phyloP scores from a whole-genome alignment of 2,113 vertebrate genomes.

The Bos indicus region DNA sequence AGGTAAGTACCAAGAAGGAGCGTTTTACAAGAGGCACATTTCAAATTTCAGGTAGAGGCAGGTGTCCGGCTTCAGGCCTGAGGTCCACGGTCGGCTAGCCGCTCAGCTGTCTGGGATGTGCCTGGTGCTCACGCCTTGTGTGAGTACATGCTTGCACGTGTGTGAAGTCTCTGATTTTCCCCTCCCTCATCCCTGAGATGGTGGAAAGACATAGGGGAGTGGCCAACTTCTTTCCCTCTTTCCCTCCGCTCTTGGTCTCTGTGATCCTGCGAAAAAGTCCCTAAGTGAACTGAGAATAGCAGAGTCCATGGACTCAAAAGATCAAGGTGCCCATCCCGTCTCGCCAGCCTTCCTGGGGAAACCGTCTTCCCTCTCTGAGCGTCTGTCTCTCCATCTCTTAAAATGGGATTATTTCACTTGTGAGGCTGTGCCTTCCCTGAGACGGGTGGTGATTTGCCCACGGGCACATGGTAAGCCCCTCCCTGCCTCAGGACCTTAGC shows the following conservation, averaged over 20 bases:
- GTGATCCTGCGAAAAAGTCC: not conserved
- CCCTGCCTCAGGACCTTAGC: not conserved
- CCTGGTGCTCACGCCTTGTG: not conserved
- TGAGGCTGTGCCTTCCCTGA: not conserved
- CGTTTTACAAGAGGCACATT: not conserved
- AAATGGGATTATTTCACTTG: not conserved
- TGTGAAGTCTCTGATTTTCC: not conserved
- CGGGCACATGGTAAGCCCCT: not conserved
- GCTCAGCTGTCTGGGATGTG: not conserved
- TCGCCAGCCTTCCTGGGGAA: not conserved
- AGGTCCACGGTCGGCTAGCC: not conserved
- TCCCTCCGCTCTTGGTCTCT: not conserved
- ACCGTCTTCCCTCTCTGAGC: not conserved
- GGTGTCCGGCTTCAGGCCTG: not conserved
- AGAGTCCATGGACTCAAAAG: not conserved
- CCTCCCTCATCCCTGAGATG: not conserved
- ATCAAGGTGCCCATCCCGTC: not conserved
- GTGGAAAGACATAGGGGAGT: not conserved
- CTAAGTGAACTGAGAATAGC: not conserved
- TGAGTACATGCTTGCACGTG: not conserved
- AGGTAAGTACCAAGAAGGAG: not conserved
- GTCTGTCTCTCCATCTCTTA: not conserved
- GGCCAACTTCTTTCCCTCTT: not conserved
- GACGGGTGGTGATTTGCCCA: not conserved
- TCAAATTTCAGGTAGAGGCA: not conserved